phyloP scores from a whole-genome alignment of 2,113 vertebrate species.

The Chionis minor region DNA sequence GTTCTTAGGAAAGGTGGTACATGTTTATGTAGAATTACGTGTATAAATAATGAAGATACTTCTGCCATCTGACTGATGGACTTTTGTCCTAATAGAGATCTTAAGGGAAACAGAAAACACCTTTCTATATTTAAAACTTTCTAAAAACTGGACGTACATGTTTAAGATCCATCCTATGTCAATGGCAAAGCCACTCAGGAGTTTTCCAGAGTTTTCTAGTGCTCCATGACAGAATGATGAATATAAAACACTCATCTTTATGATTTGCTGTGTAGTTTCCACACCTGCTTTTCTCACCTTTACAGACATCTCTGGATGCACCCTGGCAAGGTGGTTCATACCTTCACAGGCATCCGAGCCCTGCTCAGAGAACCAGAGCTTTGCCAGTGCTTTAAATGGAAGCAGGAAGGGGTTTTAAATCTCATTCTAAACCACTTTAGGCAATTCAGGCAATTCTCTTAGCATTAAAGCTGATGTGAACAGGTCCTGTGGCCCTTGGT shows the following conservation, averaged over 20 bases:
- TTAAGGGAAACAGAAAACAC: not conserved
- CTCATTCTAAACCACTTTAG: not conserved
- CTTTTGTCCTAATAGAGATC: not conserved
- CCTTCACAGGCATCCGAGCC: not conserved
- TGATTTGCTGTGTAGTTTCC: conserved; percentile 1
- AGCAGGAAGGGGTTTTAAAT: not conserved
- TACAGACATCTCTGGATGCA: not conserved
- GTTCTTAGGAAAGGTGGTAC: not conserved
- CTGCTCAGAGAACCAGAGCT: not conserved
- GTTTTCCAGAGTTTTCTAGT: not conserved
- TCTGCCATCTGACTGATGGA: not conserved
- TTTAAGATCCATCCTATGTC: not conserved
- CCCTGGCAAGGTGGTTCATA: not conserved
- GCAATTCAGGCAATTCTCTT: not conserved
- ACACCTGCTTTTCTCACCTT: not conserved
- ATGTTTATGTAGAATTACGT: not conserved
- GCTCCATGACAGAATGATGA: not conserved
- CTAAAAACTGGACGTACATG: not conserved
- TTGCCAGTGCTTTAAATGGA: not conserved
- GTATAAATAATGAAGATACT: not conserved
- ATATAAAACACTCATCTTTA: not conserved
- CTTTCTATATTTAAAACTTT: not conserved
- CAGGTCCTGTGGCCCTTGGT: not conserved
- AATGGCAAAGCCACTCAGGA: not conserved
- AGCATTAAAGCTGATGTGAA: not conserved